Evolutionary conservation across 2,888 invertebrate species (phyloP), one percentile per base, ranked within the genome.

Genomic region (Willowsia nigromaculata): DNA sequence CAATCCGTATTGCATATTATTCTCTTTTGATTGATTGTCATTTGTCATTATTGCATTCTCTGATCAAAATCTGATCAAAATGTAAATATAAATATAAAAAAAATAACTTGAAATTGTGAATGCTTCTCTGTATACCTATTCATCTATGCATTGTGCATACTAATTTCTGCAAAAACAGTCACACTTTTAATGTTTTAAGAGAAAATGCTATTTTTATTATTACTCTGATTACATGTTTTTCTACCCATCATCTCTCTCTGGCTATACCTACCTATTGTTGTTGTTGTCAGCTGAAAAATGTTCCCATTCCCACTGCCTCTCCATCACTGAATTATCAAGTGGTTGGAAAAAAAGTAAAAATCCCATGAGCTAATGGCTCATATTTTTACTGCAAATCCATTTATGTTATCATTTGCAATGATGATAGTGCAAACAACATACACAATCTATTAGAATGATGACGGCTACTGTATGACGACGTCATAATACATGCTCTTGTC

Each of bases 321-420:
- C 5, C 33, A 65, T 33, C 65, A 37, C 4, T n/a, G n/a, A n/a
- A n/a, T n/a, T n/a, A 27, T 59, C 78, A 85, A 65, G 65, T 86
- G 85, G 76, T 47, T 80, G 85, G 65, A 80, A 85, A 86, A 85
- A 81, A 81, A 87, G 81, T 87, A 86, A 86, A 37, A 86, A 78
- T 80, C 86, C 80, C 86, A 86, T 86, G 81, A 87, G 53, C 68
- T 68, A 86, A 78, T 78, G 40, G 71, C 74, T 30, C 59, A 6
- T 25, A 18, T n/a, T 27, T 65, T 33, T 3, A 43, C 18, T 47
- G n/a, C 25, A 1, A 74, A 15, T 74, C 47, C 47, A 74, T 74
- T 65, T 74, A 22, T 71, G 84, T 37, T 43, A 74, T 74, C 43
- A 74, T 47, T 74, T 25, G 33, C 33, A 13, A 65, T 30, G 65